These are phyloP conservation scores for Neuroterus valhalla DNA, from an alignment of 1,140 invertebrate genomes.

Conservation along the genomic window DNA sequence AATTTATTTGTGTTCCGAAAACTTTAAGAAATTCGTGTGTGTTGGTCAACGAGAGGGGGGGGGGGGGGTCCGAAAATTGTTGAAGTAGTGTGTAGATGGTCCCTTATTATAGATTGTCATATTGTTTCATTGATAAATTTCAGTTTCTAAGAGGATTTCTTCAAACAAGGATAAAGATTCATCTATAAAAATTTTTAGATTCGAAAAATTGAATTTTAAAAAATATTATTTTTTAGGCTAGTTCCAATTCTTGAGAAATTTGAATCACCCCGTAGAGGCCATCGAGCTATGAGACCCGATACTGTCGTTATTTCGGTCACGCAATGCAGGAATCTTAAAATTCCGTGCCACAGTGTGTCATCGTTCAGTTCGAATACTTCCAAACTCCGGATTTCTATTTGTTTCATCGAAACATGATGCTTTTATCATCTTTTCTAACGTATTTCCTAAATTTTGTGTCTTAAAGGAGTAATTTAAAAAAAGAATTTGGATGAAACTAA, in stretches of 20 bases:
- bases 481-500: neutral
- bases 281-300: constrained; percentile 38
- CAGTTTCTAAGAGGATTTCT: too few relatives aligned
- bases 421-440: neutral
- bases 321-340: constrained; percentile 60
- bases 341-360: constrained; percentile 55
- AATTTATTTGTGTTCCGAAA: too few relatives aligned
- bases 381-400: constrained; percentile 38
- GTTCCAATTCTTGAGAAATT: constrained; percentile 9
- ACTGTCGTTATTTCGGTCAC: constrained; percentile 59
- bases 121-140: too few relatives aligned
- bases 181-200: too few relatives aligned
- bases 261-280: constrained; percentile 27
- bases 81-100: too few relatives aligned
- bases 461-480: neutral
- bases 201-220: too few relatives aligned
- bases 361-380: constrained; percentile 45
- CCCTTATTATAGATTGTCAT: too few relatives aligned
- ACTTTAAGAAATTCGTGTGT: too few relatives aligned
- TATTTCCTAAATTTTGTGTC: neutral
- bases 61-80: too few relatives aligned
- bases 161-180: too few relatives aligned
- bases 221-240: neutral
- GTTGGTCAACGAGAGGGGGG: too few relatives aligned
- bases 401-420: constrained; percentile 20